Percentiles rank a stretch among this genome's conserved stretches.
These are phyloP conservation scores for Cynaeus angustus DNA, from an alignment of 2,888 invertebrate genomes.

Conservation along the genomic window DNA sequence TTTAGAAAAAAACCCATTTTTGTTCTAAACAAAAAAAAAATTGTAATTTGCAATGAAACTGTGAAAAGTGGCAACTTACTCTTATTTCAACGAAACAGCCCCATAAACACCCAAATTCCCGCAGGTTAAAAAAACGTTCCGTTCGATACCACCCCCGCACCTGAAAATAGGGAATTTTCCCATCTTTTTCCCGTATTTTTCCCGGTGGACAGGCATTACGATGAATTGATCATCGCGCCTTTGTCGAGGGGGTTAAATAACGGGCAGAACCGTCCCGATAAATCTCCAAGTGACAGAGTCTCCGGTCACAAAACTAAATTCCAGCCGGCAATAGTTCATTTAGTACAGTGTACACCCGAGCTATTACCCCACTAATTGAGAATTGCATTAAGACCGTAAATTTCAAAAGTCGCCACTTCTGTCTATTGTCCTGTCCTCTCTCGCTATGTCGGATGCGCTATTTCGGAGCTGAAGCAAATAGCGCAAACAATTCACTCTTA, in stretches of 20 bases:
- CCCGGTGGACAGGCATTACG: not conserved
- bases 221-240: slow-evolving; percentile 10
- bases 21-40: no score
- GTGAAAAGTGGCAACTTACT: no score
- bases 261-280: slow-evolving; percentile 52
- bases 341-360: slow-evolving; percentile 71
- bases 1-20: no score
- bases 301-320: slow-evolving; percentile 70
- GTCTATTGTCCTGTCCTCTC: slow-evolving; percentile 64
- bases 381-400: slow-evolving; percentile 81
- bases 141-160: no score
- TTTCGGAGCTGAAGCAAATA: slow-evolving; percentile 38
- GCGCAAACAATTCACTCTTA: slow-evolving; percentile 49
- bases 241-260: slow-evolving; percentile 12
- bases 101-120: no score
- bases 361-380: slow-evolving; percentile 81
- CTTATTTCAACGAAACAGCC: no score
- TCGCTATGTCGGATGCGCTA: slow-evolving; percentile 26
- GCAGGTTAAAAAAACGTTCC: no score
- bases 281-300: slow-evolving; percentile 62
- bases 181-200: no score
- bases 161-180: no score
- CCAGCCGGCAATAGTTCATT: slow-evolving; percentile 70
- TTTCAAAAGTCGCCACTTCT: slow-evolving; percentile 71
- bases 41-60: no score